Percentiles rank a stretch among this genome's conserved stretches.
Evolutionary conservation across 2,888 invertebrate genomes (phyloP).

Genomic region (Diploptera punctata): DNA sequence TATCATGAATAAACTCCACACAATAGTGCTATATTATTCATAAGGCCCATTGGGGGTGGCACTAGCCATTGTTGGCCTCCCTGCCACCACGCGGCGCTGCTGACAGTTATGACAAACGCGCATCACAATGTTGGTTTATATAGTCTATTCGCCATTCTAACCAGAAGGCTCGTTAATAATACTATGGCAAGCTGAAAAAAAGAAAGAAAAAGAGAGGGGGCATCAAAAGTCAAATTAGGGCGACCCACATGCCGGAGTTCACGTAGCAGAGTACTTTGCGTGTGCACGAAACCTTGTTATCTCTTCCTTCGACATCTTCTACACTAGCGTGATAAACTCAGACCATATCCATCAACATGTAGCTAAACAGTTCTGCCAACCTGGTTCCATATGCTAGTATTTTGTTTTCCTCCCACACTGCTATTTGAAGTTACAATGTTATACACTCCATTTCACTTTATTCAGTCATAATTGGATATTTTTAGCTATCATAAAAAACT

Average conservation of each 20-base stretch:
- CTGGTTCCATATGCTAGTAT: no score
- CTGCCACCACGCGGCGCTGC: slow-evolving; percentile 15
- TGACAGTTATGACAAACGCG: slow-evolving; percentile 38
- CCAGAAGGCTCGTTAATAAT: slow-evolving; percentile 23
- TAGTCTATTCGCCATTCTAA: slow-evolving; percentile 23
- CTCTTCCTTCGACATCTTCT: not conserved
- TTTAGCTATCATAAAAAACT: no score
- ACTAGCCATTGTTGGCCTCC: slow-evolving; percentile 9
- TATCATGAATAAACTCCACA: not conserved
- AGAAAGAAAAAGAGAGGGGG: slow-evolving; percentile 7
- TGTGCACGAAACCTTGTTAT: not conserved
- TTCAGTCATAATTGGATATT: no score
- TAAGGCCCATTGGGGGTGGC: slow-evolving; percentile 1
- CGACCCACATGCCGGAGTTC: slow-evolving; percentile 6
- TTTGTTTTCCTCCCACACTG: no score
- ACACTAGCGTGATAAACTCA: not conserved
- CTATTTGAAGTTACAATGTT: no score
- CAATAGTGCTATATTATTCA: slow-evolving; percentile 14
- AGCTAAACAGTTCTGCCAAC: no score
- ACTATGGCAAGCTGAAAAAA: slow-evolving; percentile 11
- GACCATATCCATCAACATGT: no score
- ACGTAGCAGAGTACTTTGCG: no score
- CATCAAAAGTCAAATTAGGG: slow-evolving; percentile 39
- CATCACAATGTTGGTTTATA: slow-evolving; percentile 30
- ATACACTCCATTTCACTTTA: no score